phyloP scores from a whole-genome alignment of 2,797 vertebrate species.

The Crenichthys baileyi region DNA sequence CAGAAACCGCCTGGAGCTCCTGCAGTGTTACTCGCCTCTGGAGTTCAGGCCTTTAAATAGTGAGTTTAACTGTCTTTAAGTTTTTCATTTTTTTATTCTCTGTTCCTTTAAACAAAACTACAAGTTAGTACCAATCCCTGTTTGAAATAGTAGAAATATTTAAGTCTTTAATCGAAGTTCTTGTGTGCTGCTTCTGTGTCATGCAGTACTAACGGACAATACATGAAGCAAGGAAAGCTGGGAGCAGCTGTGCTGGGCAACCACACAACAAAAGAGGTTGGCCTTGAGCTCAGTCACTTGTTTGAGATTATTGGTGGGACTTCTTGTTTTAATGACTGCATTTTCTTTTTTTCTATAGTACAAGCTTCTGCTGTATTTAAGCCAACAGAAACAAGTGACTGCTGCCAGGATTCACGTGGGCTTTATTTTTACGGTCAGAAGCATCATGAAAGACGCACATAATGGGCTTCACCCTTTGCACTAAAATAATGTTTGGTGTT shows the following conservation, averaged over 20 bases:
- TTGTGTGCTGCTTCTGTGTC: conserved; percentile 19
- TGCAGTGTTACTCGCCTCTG: conserved; percentile 85
- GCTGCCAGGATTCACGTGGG: conserved; percentile 87
- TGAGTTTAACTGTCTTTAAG: conserved; percentile 71
- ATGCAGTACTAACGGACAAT: conserved; percentile 89
- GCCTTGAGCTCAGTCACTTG: conserved; percentile 40
- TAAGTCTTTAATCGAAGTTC: conserved; percentile 3
- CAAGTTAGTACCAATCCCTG: too few relatives aligned
- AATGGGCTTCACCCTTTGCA: neutral
- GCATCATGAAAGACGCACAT: conserved; percentile 1
- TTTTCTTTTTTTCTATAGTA: conserved; percentile 80
- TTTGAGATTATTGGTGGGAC: conserved; percentile 44
- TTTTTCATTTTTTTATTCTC: neutral
- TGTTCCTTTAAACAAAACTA: neutral
- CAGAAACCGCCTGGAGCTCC: conserved; percentile 82
- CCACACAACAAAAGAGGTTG: conserved; percentile 89
- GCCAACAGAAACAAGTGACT: conserved; percentile 91
- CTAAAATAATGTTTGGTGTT: neutral
- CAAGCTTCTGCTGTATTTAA: conserved; percentile 93
- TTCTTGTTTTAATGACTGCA: conserved; percentile 25
- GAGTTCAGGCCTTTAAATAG: conserved; percentile 91
- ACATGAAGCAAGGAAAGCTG: conserved; percentile 94
- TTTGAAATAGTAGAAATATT: neutral
- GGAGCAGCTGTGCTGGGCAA: conserved; percentile 92
- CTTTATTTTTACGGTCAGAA: conserved; percentile 89